phyloP scores from a whole-genome alignment of 2,113 vertebrate species.

The Sus scrofa region T2T-Sscrofa CM000826.6:144133001-144133500 shows the following conservation, averaged over 20 bases:
- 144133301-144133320: background rate
- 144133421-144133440: background rate
- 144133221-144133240: background rate
- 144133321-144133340: background rate
- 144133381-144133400: background rate
- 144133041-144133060: too few relatives aligned
- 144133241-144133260: background rate
- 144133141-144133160: background rate
- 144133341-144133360: background rate
- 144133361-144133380: background rate
- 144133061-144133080: too few relatives aligned
- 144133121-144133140: too few relatives aligned
- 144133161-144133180: background rate
- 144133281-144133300: background rate
- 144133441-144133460: background rate
- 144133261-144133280: background rate
- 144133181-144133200: background rate
- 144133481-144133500: conserved; percentile 1
- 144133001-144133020: too few relatives aligned
- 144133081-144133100: too few relatives aligned
- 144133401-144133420: background rate
- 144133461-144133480: background rate
- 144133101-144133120: too few relatives aligned
- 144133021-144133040: too few relatives aligned
- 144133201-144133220: background rate